Evolutionary conservation across 2,797 vertebrate genomes (phyloP).

Genomic region (Oryzias dopingdopingensis): DNA sequence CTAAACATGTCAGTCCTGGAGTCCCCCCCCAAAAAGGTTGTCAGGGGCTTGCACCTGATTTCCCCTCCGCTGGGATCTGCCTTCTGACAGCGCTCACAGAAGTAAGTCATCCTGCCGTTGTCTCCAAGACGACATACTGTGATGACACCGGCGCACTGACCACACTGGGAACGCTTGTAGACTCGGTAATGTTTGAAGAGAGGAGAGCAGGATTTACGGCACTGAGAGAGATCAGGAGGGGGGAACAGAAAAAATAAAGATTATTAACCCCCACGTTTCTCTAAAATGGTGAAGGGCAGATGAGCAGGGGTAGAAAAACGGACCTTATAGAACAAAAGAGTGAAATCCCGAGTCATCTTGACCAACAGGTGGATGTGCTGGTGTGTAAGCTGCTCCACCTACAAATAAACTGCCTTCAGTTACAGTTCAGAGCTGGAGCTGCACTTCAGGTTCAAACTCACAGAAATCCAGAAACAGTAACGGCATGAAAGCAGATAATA

Average conservation of each 20-base stretch:
- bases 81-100: conserved; percentile 88
- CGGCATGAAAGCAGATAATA: conserved; percentile 24
- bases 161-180: conserved; percentile 83
- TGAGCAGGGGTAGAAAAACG: conserved; percentile 5
- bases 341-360: conserved; percentile 91
- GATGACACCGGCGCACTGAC: conserved; percentile 79
- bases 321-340: conserved; percentile 94
- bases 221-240: conserved; percentile 72
- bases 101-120: conserved; percentile 90
- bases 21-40: conserved; percentile 4
- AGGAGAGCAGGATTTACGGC: conserved; percentile 79
- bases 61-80: conserved; percentile 75
- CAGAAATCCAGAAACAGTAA: conserved; percentile 17
- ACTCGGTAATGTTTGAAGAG: conserved; percentile 88
- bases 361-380: conserved; percentile 83
- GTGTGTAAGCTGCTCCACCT: conserved; percentile 85
- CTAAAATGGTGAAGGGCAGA: too few species aligned
- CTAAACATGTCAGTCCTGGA: conserved; percentile 1
- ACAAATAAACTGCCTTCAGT: conserved; percentile 27
- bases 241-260: conserved; percentile 1
- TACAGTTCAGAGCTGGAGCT: conserved; percentile 5
- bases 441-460: conserved; percentile 41
- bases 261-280: conserved; percentile 5
- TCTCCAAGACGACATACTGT: conserved; percentile 89
- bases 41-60: conserved; percentile 74